These are phyloP conservation scores for Notoglanidium macrostoma DNA, from an alignment of 2,797 vertebrate species.

Conservation along the genomic window DNA sequence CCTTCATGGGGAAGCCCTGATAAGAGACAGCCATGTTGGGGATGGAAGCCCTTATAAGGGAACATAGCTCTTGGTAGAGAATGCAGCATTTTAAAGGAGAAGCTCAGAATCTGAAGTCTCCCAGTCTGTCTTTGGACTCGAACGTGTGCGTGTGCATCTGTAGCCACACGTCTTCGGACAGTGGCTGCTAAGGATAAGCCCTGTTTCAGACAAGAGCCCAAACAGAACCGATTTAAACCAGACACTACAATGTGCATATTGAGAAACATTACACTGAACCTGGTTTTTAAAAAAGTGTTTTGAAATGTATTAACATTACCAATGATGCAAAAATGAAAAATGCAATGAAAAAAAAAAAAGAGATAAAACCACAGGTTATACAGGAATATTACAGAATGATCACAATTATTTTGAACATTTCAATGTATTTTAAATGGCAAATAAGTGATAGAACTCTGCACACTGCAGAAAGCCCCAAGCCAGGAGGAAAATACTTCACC, in stretches of 20 bases:
- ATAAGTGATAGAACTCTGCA: background rate
- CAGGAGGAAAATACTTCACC: background rate
- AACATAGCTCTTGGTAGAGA: background rate
- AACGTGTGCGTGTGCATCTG: background rate
- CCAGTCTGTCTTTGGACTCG: background rate
- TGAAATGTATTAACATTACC: background rate
- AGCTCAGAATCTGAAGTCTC: background rate
- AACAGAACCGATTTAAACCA: background rate
- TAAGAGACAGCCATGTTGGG: background rate
- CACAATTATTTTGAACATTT: background rate
- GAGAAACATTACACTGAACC: background rate
- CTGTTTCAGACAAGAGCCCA: background rate
- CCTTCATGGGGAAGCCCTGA: background rate
- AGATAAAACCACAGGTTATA: background rate
- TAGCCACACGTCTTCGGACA: background rate
- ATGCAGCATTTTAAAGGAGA: background rate
- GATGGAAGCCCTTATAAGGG: background rate
- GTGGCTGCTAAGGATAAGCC: background rate
- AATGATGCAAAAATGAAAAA: no score
- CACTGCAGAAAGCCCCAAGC: background rate
- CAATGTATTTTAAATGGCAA: background rate
- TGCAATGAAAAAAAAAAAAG: background rate
- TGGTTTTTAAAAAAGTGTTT: background rate
- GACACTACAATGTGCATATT: background rate
- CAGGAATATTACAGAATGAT: background rate